phyloP scores from a whole-genome alignment of 2,888 invertebrate genomes.

The Aphidoletes aphidimyza region DNA sequence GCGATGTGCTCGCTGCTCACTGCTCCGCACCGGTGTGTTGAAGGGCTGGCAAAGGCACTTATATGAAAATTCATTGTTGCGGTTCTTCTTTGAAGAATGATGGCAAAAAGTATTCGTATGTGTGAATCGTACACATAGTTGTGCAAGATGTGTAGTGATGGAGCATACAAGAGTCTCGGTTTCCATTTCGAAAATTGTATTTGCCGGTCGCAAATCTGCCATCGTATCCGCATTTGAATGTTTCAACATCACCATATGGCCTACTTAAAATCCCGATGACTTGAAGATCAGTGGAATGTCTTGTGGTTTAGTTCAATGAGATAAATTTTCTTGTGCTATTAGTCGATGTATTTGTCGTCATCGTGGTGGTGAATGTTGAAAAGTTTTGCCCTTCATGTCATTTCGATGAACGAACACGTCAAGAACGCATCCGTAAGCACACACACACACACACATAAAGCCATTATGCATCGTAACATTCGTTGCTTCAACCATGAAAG shows the following conservation, averaged over 20 bases:
- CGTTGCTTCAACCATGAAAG: background rate
- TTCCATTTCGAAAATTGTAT: background rate
- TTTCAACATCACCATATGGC: conserved; percentile 1
- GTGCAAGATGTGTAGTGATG: background rate
- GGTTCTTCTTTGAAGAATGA: conserved; percentile 1
- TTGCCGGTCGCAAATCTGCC: background rate
- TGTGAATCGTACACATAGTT: background rate
- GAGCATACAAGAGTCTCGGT: background rate
- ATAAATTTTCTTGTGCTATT: background rate
- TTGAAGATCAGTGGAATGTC: conserved; percentile 29
- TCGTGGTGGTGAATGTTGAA: background rate
- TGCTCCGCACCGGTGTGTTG: no score
- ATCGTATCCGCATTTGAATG: background rate
- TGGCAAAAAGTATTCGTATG: background rate
- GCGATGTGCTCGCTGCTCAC: background rate
- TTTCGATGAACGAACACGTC: background rate
- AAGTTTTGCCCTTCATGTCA: conserved; percentile 30
- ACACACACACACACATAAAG: no score
- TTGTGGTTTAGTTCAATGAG: background rate
- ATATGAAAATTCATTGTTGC: conserved; percentile 22
- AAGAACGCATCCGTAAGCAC: conserved; percentile 10
- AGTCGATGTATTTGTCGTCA: background rate
- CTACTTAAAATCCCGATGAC: conserved; percentile 13
- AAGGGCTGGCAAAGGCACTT: background rate
- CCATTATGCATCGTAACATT: conserved; percentile 14